Percentiles rank a stretch among this genome's conserved stretches.
Evolutionary conservation across 2,888 invertebrate species (phyloP).

Genomic region (Aspidiotus destructor): DNA sequence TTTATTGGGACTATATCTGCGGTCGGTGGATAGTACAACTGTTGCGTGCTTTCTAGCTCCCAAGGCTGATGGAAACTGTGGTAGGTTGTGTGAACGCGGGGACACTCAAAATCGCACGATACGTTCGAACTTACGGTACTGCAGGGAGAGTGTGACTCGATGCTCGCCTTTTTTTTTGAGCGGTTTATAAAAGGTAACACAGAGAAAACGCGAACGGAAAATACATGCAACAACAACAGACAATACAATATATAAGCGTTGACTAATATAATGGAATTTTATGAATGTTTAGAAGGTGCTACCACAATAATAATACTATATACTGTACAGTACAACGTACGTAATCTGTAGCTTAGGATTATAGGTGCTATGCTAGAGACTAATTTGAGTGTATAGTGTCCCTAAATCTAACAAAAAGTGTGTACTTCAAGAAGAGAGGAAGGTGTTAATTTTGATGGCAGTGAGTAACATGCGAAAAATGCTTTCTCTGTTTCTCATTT

Average conservation of each 20-base stretch:
- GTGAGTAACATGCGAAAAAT: too few species aligned
- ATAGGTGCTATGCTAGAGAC: too few species aligned
- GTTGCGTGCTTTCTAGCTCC: conserved; percentile 56
- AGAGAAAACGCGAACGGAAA: conserved; percentile 2
- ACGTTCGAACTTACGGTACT: conserved; percentile 35
- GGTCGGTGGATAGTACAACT: conserved; percentile 40
- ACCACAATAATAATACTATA: too few species aligned
- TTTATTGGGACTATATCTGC: conserved; percentile 50
- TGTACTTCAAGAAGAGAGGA: too few species aligned
- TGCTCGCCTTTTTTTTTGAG: conserved; percentile 34
- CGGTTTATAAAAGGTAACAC: conserved; percentile 25
- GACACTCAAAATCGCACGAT: conserved; percentile 37
- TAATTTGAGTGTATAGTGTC: too few species aligned
- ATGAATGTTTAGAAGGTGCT: not conserved
- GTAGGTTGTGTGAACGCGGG: conserved; percentile 46
- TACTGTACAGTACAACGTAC: too few species aligned
- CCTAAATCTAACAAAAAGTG: too few species aligned
- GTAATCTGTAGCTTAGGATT: too few species aligned
- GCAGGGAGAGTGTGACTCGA: conserved; percentile 36
- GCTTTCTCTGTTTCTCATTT: too few species aligned
- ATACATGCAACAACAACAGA: conserved; percentile 29
- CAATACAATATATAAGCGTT: conserved; percentile 24
- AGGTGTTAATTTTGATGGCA: too few species aligned
- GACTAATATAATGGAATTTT: conserved; percentile 1
- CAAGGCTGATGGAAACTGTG: conserved; percentile 58